A percentile compares a stretch with the other conserved stretches of the same genome.
Conservation (phyloP, 1,140 invertebrate species). For the Rhyzopertha dominica region DNA sequence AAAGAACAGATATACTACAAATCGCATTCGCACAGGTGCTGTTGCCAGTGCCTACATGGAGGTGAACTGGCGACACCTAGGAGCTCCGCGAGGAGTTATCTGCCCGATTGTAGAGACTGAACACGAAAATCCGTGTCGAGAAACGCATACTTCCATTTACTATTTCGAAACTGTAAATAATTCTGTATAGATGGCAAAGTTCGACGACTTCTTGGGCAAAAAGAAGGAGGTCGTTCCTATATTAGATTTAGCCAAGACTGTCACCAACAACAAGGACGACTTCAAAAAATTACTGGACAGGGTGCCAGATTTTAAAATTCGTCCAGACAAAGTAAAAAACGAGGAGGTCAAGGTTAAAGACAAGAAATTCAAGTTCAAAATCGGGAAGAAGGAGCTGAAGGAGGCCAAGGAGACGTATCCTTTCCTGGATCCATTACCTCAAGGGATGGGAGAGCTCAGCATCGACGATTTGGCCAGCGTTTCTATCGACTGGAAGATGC, state of each 20-base stretch:
- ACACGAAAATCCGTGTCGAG: too few species aligned
- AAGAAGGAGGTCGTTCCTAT: constrained; percentile 79
- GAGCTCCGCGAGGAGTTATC: too few species aligned
- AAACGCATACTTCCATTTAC: too few species aligned
- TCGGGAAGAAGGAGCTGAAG: constrained; percentile 60
- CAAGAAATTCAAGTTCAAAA: constrained; percentile 61
- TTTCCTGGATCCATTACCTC: constrained; percentile 75
- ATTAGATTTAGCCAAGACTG: constrained; percentile 75
- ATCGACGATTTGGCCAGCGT: constrained; percentile 76
- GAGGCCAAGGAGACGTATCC: constrained; percentile 55
- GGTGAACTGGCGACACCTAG: too few species aligned
- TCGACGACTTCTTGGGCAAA: constrained; percentile 78
- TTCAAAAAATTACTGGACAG: constrained; percentile 75
- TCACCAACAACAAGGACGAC: constrained; percentile 70
- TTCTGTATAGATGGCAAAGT: constrained; percentile 52
- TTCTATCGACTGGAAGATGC: constrained; percentile 90
- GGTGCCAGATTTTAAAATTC: constrained; percentile 85
- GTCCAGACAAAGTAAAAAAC: constrained; percentile 69
- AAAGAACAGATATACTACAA: constrained; percentile 39
- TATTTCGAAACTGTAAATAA: background rate
- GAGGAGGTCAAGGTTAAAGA: constrained; percentile 64
- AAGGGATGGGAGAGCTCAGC: constrained; percentile 72
- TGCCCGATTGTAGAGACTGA: too few species aligned
- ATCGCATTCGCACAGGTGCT: constrained; percentile 26
- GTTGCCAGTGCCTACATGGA: constrained; percentile 35